Conservation (phyloP, 2,888 invertebrate species). For the Disparrhopalites patrizii region DNA sequence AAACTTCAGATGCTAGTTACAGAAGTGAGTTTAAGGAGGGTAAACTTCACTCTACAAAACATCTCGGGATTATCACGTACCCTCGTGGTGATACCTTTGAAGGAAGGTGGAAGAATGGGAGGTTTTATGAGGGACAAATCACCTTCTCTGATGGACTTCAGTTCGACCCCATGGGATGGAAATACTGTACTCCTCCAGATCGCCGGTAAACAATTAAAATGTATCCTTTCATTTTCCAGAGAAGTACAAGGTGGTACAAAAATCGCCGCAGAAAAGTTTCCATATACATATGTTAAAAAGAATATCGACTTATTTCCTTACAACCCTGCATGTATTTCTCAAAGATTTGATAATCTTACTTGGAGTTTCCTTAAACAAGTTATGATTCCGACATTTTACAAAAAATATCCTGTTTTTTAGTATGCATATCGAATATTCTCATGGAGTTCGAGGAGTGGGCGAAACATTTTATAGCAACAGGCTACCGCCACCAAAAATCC, state of each 20-base stretch:
- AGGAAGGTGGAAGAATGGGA: constrained; percentile 41
- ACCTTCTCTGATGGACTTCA: constrained; percentile 43
- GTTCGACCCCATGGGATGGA: constrained; percentile 38
- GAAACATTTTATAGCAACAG: constrained; percentile 34
- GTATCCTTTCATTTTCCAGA: background rate
- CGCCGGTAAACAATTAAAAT: constrained; percentile 28
- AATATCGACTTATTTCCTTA: background rate
- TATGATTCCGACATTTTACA: background rate
- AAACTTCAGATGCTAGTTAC: constrained; percentile 31
- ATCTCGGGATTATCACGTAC: constrained; percentile 35
- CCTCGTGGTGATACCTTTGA: constrained; percentile 44
- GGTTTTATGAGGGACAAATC: constrained; percentile 40
- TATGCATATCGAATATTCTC: constrained; percentile 29
- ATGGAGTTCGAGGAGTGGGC: constrained; percentile 33
- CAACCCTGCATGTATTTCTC: background rate
- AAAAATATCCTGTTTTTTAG: background rate
- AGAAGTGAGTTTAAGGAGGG: constrained; percentile 45
- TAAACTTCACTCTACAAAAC: constrained; percentile 36
- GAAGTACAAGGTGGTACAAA: too few relatives aligned
- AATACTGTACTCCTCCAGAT: constrained; percentile 43
- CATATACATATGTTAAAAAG: background rate
- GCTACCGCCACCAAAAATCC: constrained; percentile 36
- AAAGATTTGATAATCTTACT: background rate
- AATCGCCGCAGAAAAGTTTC: too few relatives aligned
- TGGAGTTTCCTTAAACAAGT: background rate